A percentile compares a stretch with the other conserved stretches of the same genome.
Evolutionary conservation across 2,797 vertebrate species (phyloP).

Genomic region (Poeciliopsis presidionis): DNA sequence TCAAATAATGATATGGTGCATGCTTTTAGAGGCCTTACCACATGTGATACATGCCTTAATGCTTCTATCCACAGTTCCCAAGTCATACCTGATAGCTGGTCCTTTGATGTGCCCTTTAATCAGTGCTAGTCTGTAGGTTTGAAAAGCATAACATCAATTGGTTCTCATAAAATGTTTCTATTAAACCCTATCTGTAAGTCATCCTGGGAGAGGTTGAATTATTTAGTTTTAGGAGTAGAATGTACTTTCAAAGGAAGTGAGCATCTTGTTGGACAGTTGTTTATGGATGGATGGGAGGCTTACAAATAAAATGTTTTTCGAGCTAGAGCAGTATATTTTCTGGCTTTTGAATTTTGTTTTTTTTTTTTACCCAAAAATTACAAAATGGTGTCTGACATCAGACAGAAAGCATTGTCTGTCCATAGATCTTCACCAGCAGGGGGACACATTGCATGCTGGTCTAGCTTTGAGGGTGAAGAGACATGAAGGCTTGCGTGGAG

Average conservation of each 20-base stretch:
- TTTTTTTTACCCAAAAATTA: not conserved
- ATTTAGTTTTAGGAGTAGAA: not conserved
- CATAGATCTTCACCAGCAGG: constrained; percentile 50
- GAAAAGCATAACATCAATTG: not conserved
- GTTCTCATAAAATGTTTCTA: not conserved
- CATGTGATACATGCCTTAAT: not conserved
- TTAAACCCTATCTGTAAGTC: not conserved
- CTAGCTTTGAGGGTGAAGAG: constrained; percentile 11
- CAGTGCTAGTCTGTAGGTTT: not conserved
- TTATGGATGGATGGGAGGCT: not conserved
- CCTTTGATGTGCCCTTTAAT: not conserved
- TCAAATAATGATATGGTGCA: not conserved
- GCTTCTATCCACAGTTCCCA: not conserved
- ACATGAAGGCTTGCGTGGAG: constrained; percentile 30
- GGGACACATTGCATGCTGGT: constrained; percentile 38
- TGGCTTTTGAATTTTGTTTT: not conserved
- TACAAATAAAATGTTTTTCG: not conserved
- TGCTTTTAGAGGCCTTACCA: constrained; percentile 41
- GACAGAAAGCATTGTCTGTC: not conserved
- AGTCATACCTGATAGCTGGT: constrained; percentile 1
- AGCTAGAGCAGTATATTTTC: not conserved
- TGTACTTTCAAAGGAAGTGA: not conserved
- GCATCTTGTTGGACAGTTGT: not conserved
- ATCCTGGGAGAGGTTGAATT: not conserved
- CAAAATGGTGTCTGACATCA: not conserved